Evolutionary conservation across 2,888 invertebrate genomes (phyloP), one percentile per base, ranked within the genome.

Genomic region (Tanaodytes sp.): DNA sequence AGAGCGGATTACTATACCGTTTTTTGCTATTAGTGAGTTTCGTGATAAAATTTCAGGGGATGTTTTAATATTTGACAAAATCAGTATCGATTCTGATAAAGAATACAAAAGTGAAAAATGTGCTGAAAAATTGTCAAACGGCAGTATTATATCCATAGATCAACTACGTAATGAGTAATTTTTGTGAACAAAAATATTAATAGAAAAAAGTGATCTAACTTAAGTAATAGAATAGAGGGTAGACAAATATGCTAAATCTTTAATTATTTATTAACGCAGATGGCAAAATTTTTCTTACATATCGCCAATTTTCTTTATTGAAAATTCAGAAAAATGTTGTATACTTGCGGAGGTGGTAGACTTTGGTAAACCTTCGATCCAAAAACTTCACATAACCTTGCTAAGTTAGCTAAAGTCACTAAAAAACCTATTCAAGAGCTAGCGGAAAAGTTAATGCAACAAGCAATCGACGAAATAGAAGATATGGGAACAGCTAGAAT

Each of bases 21-120:
- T 51, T 51, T 51, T 51, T 51, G 51, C 51, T 51, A 51, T 51
- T 51, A 51, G 51, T 51, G 51, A 51, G 51, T 51, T 51, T 51
- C 51, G 27, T 51, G 51, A 51, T 51, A 51, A 51, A 37, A 51
- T 51, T 51, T 51, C 51, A 51, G 51, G 51, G 12, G 51, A 51
- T 51, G 39, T 37, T 51, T 51, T 51, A 37, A 37, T 51, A 51
- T 51, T 51, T 51, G 42, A 42, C 42, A 42, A 42, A 42, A 42
- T 42, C 12, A 51, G 51, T 37, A 37, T 51, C 39, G 37, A 51
- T 51, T 51, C 51, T 51, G 51, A 51, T 51, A 51, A 51, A 51
- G 51, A 51, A 51, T 51, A 51, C 39, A 37, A 51, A 51, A 51
- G 51, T 51, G 51, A 51, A 37, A 51, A 51, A 51, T 51, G 51